Evolutionary conservation across 2,797 vertebrate species (phyloP).

Genomic region (Dryobates pubescens): DNA sequence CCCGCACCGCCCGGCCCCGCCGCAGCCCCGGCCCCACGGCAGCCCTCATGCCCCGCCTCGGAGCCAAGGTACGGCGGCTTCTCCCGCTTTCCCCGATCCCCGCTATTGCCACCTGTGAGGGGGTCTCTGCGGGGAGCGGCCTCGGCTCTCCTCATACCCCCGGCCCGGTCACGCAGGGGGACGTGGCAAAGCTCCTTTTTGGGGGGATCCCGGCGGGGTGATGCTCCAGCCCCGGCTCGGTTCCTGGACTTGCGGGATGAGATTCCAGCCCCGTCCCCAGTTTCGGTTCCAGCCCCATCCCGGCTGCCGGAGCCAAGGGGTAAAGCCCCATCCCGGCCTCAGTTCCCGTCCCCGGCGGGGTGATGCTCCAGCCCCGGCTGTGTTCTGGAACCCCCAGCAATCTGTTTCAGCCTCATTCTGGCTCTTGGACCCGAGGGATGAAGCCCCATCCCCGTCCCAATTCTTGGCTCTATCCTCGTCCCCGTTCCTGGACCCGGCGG

Average conservation of each 20-base stretch:
- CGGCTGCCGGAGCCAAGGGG: too few species aligned
- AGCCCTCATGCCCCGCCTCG: conserved; percentile 29
- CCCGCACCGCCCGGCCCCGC: neutral
- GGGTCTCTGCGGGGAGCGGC: neutral
- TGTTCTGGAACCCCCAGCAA: neutral
- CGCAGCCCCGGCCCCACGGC: neutral
- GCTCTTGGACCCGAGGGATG: neutral
- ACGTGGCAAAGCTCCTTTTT: neutral
- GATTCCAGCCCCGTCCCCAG: neutral
- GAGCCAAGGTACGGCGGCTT: conserved; percentile 28
- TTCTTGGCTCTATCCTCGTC: neutral
- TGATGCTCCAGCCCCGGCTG: neutral
- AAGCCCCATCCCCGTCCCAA: neutral
- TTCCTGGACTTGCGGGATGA: neutral
- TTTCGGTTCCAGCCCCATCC: neutral
- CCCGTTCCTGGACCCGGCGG: neutral
- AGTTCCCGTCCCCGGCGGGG: neutral
- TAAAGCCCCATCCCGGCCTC: neutral
- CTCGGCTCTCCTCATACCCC: neutral
- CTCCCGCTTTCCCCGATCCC: neutral
- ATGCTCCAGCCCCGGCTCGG: neutral
- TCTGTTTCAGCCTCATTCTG: neutral
- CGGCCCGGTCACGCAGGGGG: neutral
- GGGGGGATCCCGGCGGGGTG: neutral
- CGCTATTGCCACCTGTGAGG: neutral